Evolutionary conservation across 2,113 vertebrate genomes (phyloP), one percentile per base, ranked within the genome.

Genomic region (Brachypteracias leptosomus): DNA sequence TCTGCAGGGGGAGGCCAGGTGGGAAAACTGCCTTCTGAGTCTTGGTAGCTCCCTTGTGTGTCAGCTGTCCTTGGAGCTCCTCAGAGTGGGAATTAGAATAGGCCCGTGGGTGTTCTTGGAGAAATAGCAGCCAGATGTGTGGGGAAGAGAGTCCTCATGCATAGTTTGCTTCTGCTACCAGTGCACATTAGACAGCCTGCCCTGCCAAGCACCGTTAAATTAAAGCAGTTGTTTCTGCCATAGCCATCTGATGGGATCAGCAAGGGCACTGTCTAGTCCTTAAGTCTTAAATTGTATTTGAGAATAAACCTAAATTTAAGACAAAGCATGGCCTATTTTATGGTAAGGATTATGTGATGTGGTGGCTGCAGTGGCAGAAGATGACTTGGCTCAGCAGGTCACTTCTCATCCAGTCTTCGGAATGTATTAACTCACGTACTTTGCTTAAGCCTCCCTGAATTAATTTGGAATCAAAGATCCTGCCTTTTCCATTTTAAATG

Each of bases 281-380:
- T 71, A 74, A 90, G 85, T 35, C 55, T 85, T 88, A 85, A 72
- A 88, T 14, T 93, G 59, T 83, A 67, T 66, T 88, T 80, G 65
- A 58, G 73, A 93, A 81, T 81, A 81, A 83, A 77, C 85, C 78
- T 80, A 54, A 88, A 73, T 94, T 76, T 66, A 86, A 86, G 89
- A 75, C 83, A 71, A 74, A 80, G 68, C 55, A 4, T 59, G 57
- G 65, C 80, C 76, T 92, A 13, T 90, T 92, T 93, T 89, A 17
- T 31, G 19, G 59, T 35, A 62, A 66, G 93, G 91, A 89, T 97
- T 93, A 95, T 24, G 79, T 72, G 76, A 51, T 80, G 92, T 26
- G 61, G 13, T 89, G 73, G 44, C 73, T 92, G 80, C 73, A 51
- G 61, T 54, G 73, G 33, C 8, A 1, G 75, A 66, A 68, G 68